These are phyloP conservation scores for Sciaenops ocellatus DNA, from an alignment of 2,797 vertebrate species.

Conservation along the genomic window DNA sequence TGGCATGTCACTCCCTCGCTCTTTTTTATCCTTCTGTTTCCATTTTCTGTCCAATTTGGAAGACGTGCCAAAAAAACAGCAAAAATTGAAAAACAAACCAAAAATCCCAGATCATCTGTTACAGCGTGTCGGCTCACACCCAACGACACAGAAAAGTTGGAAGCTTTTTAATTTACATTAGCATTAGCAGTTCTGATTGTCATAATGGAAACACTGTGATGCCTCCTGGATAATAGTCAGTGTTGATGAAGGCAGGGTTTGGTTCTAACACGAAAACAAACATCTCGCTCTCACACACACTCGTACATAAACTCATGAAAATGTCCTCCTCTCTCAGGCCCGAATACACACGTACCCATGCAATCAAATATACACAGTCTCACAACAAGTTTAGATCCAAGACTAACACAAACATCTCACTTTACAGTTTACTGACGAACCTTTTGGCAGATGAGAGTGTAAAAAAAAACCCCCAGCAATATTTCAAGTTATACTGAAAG, in stretches of 20 bases:
- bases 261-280: conserved; percentile 69
- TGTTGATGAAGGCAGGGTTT: conserved; percentile 67
- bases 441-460: conserved; percentile 58
- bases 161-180: conserved; percentile 75
- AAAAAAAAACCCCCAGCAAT: conserved; percentile 40
- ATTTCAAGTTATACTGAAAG: conserved; percentile 57
- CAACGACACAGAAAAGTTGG: conserved; percentile 58
- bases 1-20: conserved; percentile 32
- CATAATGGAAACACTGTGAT: conserved; percentile 72
- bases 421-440: conserved; percentile 74
- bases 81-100: conserved; percentile 60
- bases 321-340: conserved; percentile 25
- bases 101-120: conserved; percentile 54
- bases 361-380: conserved; percentile 51
- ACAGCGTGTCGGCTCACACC: conserved; percentile 58
- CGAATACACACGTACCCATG: conserved; percentile 40
- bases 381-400: conserved; percentile 62
- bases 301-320: conserved; percentile 34
- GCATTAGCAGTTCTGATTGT: conserved; percentile 77
- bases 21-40: conserved; percentile 52
- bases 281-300: conserved; percentile 46
- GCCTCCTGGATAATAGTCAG: conserved; percentile 68
- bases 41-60: conserved; percentile 47
- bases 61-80: conserved; percentile 49
- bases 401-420: conserved; percentile 75